Evolutionary conservation across 2,888 invertebrate species (phyloP), one percentile per base, ranked within the genome.

Genomic region (Hyppa rectilinea): DNA sequence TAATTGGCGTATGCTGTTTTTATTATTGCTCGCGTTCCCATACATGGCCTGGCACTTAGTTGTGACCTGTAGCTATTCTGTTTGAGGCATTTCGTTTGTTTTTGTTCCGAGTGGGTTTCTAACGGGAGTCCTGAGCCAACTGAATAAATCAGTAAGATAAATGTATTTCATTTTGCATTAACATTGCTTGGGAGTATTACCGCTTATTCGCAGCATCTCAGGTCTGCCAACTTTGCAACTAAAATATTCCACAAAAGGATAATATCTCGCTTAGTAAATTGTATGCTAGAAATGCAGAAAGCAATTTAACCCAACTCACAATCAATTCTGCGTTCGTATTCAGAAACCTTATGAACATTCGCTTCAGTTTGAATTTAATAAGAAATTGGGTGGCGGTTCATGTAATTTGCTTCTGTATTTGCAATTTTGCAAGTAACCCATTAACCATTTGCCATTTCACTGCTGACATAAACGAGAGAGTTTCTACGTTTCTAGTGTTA

Each of bases 281-380:
- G 69, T 69, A 20, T 62, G 36, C 55, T 69, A 65, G 50, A 63
- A 49, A 56, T 65, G 29, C 56, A 61, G 50, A 81, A 78, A 72
- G 50, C 60, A 78, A 78, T 79, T 72, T 56, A 61, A 72, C 43
- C 56, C 60, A 64, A 67, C 73, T 67, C 79, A 70, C 78, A 64
- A 78, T 73, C 66, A 67, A 58, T 82, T 78, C 73, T 63, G 43
- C 63, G 59, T 73, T 50, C 14, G 64, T 67, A 82, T 75, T 75
- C 67, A 66, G 69, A 70, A 80, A 49, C 55, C 56, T 59, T 45
- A 71, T 47, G 60, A 47, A 67, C 52, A 53, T 68, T 58, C 45
- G 55, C 67, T 23, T 71, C 63, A 49, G 50, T 82, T 78, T 72
- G 26, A 60, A 71, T 81, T 78, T 56, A 56, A 61, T 67, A 67